Conservation (phyloP, 92 coral and sea anemone species). For the Ricordea florida region DNA sequence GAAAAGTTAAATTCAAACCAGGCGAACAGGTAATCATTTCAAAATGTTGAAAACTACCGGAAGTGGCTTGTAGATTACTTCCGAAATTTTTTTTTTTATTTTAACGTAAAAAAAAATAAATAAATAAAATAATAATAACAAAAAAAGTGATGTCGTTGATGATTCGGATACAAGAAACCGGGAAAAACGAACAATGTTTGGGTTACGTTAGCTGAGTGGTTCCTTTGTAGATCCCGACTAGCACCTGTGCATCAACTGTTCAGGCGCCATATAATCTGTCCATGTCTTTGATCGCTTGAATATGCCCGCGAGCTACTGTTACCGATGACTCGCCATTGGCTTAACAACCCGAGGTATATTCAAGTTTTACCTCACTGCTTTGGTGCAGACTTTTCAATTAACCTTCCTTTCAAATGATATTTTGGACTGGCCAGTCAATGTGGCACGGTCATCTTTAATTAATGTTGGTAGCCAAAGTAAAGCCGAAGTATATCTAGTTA, state of each 20-base stretch:
- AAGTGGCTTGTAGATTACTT: constrained; percentile 40
- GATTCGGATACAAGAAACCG: constrained; percentile 18
- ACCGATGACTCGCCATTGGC: constrained; percentile 2
- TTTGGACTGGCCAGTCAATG: too few relatives aligned
- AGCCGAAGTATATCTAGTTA: too few relatives aligned
- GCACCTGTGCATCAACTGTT: constrained; percentile 30
- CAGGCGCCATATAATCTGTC: constrained; percentile 32
- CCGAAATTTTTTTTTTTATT: constrained; percentile 27
- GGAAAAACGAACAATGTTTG: constrained; percentile 4
- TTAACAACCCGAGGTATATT: not conserved
- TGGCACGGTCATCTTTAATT: too few relatives aligned
- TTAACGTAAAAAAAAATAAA: too few relatives aligned
- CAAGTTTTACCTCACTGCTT: constrained; percentile 11
- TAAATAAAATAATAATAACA: not conserved
- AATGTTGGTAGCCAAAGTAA: too few relatives aligned
- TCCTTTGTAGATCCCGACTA: constrained; percentile 24
- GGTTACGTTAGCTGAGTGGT: constrained; percentile 20
- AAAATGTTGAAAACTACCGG: constrained; percentile 50
- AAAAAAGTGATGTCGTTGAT: not conserved
- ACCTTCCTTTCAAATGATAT: not conserved
- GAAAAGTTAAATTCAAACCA: too few relatives aligned
- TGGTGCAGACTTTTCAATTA: not conserved
- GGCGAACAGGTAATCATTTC: too few relatives aligned
- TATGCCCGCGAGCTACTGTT: constrained; percentile 24
- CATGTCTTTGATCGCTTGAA: constrained; percentile 11